phyloP scores from a whole-genome alignment of 2,888 invertebrate genomes.

The Melinaea marsaeus region DNA sequence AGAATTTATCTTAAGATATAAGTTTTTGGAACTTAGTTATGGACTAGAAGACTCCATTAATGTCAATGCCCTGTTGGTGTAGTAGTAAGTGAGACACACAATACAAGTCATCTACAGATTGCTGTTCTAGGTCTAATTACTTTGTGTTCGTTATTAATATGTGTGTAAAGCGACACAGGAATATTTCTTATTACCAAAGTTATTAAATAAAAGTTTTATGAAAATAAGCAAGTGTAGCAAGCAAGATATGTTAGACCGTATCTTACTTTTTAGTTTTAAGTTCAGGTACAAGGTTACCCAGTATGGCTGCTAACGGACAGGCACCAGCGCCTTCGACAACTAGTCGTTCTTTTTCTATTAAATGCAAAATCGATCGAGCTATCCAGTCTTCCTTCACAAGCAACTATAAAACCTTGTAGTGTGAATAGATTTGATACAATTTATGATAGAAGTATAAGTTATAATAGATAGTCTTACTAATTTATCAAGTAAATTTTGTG shows the following conservation, averaged over 20 bases:
- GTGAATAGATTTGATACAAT: slow-evolving; percentile 10
- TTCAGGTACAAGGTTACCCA: slow-evolving; percentile 88
- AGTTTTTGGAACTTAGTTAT: too few species aligned
- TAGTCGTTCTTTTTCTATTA: slow-evolving; percentile 88
- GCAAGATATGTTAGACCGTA: neutral
- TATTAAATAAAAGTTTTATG: too few species aligned
- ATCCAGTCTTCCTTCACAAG: slow-evolving; percentile 90
- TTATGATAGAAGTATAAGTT: neutral
- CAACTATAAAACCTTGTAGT: slow-evolving; percentile 56
- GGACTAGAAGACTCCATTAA: too few species aligned
- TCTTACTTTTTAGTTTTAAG: slow-evolving; percentile 86
- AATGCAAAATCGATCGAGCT: slow-evolving; percentile 85
- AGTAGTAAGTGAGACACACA: too few species aligned
- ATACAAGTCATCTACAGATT: too few species aligned
- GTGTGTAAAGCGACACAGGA: too few species aligned
- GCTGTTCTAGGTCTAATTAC: too few species aligned
- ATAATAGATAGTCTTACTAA: slow-evolving; percentile 68
- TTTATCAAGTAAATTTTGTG: slow-evolving; percentile 84
- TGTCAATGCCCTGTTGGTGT: too few species aligned
- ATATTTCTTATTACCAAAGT: too few species aligned
- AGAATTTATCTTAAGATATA: neutral
- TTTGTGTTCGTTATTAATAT: too few species aligned
- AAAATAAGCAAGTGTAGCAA: too few species aligned
- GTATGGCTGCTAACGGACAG: slow-evolving; percentile 87
- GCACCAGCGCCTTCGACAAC: slow-evolving; percentile 95